These are phyloP conservation scores for Chrosomus eos DNA, from an alignment of 2,797 vertebrate genomes.

Conservation along the genomic window DNA sequence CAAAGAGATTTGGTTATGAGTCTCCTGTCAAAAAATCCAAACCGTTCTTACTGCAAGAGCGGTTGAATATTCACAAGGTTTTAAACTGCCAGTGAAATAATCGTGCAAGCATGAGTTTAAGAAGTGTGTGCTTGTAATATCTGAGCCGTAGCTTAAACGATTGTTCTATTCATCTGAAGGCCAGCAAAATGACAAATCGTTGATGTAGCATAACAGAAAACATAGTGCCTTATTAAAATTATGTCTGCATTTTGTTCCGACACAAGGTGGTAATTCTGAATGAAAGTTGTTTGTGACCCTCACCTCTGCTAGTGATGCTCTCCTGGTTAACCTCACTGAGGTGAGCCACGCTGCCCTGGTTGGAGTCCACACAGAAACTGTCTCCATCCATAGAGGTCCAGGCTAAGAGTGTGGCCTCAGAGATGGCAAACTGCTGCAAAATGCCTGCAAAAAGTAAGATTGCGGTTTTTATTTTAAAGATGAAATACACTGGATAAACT, in stretches of 20 bases:
- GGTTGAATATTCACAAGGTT: slow-evolving; percentile 9
- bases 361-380: slow-evolving; percentile 88
- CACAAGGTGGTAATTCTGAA: neutral
- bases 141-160: neutral
- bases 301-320: slow-evolving; percentile 85
- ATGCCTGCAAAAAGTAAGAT: slow-evolving; percentile 75
- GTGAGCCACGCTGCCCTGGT: slow-evolving; percentile 88
- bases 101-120: neutral
- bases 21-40: neutral
- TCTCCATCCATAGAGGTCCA: slow-evolving; percentile 97
- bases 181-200: neutral
- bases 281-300: neutral
- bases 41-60: neutral
- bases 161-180: neutral
- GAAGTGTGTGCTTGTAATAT: slow-evolving; percentile 4
- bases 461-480: neutral
- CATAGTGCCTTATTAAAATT: neutral
- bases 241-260: neutral
- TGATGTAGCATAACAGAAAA: neutral
- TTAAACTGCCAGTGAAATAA: neutral
- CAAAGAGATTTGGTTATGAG: neutral
- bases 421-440: slow-evolving; percentile 98
- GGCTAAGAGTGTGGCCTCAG: slow-evolving; percentile 93
- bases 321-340: slow-evolving; percentile 94
- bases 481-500: neutral